Conservation (phyloP, 23 tunicate genomes). For the Oikopleura dioica region DNA sequence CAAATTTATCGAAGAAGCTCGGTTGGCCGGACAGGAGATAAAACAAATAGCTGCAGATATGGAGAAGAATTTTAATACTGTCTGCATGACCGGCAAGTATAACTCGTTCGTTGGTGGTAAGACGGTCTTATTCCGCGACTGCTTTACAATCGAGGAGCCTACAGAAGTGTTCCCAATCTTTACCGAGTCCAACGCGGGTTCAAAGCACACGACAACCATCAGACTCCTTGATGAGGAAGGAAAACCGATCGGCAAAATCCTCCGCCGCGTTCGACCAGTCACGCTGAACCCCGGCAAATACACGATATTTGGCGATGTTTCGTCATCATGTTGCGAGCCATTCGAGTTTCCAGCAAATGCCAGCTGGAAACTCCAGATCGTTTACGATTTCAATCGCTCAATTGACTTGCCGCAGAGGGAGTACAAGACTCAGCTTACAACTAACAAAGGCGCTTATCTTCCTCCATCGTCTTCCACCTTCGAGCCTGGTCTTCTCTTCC, state of each 20-base stretch:
- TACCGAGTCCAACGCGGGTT: neutral
- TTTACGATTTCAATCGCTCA: neutral
- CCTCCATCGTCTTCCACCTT: neutral
- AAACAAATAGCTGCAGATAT: neutral
- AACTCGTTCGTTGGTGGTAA: neutral
- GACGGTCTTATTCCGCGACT: neutral
- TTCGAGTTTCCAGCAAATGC: neutral
- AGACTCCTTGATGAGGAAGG: neutral
- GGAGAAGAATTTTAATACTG: neutral
- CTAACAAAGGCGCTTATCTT: neutral
- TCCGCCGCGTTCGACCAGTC: neutral
- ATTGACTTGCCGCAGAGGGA: neutral
- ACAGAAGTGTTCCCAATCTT: neutral
- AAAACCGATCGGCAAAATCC: neutral
- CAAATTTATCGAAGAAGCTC: neutral
- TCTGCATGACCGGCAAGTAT: neutral
- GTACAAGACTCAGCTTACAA: neutral
- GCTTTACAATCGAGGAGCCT: neutral
- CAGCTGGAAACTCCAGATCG: neutral
- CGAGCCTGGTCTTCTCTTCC: slow-evolving; percentile 7
- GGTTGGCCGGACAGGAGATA: neutral
- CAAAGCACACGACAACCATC: neutral
- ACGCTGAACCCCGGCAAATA: neutral
- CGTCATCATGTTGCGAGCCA: neutral
- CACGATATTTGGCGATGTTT: neutral